These are phyloP conservation scores for Dendroctonus ponderosae DNA, from an alignment of 1,140 invertebrate genomes.

Conservation along the genomic window DNA sequence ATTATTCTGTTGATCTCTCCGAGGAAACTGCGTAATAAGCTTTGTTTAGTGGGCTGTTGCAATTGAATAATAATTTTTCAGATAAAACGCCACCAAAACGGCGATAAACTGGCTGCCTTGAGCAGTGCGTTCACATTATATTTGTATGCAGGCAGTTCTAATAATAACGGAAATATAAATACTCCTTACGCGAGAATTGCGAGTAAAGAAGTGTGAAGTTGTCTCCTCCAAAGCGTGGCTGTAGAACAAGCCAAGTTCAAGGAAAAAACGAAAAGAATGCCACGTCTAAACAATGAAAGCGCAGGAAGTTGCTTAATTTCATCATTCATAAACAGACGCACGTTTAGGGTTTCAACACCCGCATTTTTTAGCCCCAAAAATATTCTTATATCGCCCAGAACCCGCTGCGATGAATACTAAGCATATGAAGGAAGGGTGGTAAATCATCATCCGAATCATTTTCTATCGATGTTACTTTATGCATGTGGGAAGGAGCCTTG, in stretches of 20 bases:
- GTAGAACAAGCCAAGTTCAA: not conserved
- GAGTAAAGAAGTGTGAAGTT: not conserved
- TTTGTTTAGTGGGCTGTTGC: too few species aligned
- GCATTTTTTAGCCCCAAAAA: conserved; percentile 9
- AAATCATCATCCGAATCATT: not conserved
- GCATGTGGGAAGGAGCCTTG: conserved; percentile 3
- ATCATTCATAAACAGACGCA: conserved; percentile 8
- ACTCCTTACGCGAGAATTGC: conserved; percentile 17
- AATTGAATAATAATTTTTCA: too few species aligned
- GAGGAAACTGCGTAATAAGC: too few species aligned
- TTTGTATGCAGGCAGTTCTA: conserved; percentile 3
- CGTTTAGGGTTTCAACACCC: not conserved
- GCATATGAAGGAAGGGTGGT: conserved; percentile 1
- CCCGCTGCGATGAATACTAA: conserved; percentile 6
- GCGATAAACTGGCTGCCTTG: conserved; percentile 2
- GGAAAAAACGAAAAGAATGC: too few species aligned
- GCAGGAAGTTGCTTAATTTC: conserved; percentile 17
- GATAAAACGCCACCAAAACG: not conserved
- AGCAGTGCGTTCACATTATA: conserved; percentile 12
- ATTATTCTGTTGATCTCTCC: too few species aligned
- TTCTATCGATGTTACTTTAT: not conserved
- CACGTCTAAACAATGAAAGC: not conserved
- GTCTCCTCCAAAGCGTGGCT: not conserved
- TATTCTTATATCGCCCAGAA: conserved; percentile 14
- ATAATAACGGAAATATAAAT: conserved; percentile 12